Evolutionary conservation across 2,888 invertebrate species (phyloP).

Genomic region (Heliconius aoede): DNA sequence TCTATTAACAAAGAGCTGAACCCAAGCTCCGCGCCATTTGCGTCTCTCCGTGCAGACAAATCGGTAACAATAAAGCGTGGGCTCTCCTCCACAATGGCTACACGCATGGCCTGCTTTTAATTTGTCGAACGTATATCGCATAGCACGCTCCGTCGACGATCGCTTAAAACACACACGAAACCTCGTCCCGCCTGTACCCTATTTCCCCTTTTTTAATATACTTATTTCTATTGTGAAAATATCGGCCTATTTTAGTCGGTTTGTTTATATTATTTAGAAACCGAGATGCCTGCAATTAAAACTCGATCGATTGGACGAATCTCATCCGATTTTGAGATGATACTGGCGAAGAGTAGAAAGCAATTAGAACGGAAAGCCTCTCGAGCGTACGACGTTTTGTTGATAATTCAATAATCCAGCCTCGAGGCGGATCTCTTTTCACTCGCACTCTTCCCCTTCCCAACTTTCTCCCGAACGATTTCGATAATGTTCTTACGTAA

Average conservation of each 20-base stretch:
- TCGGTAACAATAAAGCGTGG: slow-evolving; percentile 79
- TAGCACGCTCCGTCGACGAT: slow-evolving; percentile 62
- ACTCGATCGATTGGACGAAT: slow-evolving; percentile 69
- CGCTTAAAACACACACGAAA: slow-evolving; percentile 78
- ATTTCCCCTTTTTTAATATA: slow-evolving; percentile 55
- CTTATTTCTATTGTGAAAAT: slow-evolving; percentile 36
- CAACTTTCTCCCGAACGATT: slow-evolving; percentile 52
- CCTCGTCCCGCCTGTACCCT: slow-evolving; percentile 54
- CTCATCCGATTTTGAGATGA: slow-evolving; percentile 70
- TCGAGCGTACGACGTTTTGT: slow-evolving; percentile 78
- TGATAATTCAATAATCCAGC: slow-evolving; percentile 81
- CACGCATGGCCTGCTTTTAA: slow-evolving; percentile 82
- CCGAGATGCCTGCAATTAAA: slow-evolving; percentile 60
- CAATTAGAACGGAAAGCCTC: slow-evolving; percentile 75
- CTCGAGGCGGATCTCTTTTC: slow-evolving; percentile 69
- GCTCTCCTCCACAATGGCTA: slow-evolving; percentile 71
- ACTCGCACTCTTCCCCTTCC: slow-evolving; percentile 53
- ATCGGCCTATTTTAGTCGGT: slow-evolving; percentile 41
- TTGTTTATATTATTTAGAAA: slow-evolving; percentile 60
- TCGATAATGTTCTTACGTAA: slow-evolving; percentile 70
- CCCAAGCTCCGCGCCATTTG: slow-evolving; percentile 75
- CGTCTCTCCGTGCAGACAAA: slow-evolving; percentile 78
- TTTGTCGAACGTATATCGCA: slow-evolving; percentile 77
- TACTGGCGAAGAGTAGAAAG: slow-evolving; percentile 68
- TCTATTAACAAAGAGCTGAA: slow-evolving; percentile 78